Evolutionary conservation across 2,113 vertebrate genomes (phyloP), one percentile per base, ranked within the genome.

Genomic region (Tragelaphus scriptus): DNA sequence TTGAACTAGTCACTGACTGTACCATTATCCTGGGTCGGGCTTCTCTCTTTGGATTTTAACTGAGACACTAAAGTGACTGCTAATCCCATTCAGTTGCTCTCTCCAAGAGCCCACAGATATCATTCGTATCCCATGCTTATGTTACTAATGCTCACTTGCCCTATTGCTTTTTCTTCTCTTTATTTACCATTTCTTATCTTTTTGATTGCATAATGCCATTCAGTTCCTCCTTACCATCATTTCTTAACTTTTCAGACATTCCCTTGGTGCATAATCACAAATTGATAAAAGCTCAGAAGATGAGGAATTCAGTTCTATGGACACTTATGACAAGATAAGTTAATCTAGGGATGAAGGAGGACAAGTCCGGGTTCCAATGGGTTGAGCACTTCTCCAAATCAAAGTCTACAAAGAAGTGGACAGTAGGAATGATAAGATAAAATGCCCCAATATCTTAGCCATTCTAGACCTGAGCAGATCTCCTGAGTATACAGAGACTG

Each of bases 21-120:
- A 91, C 58, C 49, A 86, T 95, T 97, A 95, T 11, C 61, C 26
- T 91, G 44, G 77, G 85, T 95, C 77, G 75, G 53, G 13, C 88
- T 98, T 98, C 85, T 85, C 25, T 80, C 47, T 95, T 89, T 92
- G 53, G 68, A 88, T 95, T 96, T 96, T 97, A 90, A 95, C 56
- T 17, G 53, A 96, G 44, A 82, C 36, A 51, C 30, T 65, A 87
- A 88, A 94, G 82, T 81, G 55, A 84, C 85, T 71, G 10, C 51
- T 63, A 71, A 36, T 90, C 61, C 55, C 55, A 65, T 58, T 98
- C n/a, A 71, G 51, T 26, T 32, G 6, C 44, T 86, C 56, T 68
- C 14, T 47, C 28, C 11, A 51, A 40, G 32, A 88, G 55, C n/a
- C 47, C 44, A 51, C 5, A 84, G 63, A 49, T 90, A 3, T 28